These are phyloP conservation scores for Emmelina monodactyla DNA, from an alignment of 2,888 invertebrate species.

Conservation along the genomic window DNA sequence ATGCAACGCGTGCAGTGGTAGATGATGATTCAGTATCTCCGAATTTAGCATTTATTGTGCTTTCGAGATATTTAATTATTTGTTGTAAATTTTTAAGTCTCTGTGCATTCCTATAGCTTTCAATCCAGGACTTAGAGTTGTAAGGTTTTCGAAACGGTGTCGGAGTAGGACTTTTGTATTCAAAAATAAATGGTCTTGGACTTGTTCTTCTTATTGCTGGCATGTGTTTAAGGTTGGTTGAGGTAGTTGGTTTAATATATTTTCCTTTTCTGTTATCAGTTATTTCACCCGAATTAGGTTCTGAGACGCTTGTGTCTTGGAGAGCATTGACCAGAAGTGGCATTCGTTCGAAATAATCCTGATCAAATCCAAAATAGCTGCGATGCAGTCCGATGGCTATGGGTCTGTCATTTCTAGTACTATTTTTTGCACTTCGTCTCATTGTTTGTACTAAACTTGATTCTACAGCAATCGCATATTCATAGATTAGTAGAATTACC, in stretches of 20 bases:
- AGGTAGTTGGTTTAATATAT: slow-evolving; percentile 18
- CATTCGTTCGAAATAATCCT: slow-evolving; percentile 57
- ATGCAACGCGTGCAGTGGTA: slow-evolving; percentile 35
- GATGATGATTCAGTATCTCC: slow-evolving; percentile 39
- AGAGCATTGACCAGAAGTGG: slow-evolving; percentile 53
- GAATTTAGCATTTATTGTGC: slow-evolving; percentile 49
- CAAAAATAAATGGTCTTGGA: slow-evolving; percentile 59
- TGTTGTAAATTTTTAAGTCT: slow-evolving; percentile 49
- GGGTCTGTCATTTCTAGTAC: slow-evolving; percentile 28
- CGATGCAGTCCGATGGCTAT: slow-evolving; percentile 48
- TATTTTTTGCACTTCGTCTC: slow-evolving; percentile 20
- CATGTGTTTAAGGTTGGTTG: slow-evolving; percentile 21
- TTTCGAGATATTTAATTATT: slow-evolving; percentile 51
- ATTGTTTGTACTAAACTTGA: slow-evolving; percentile 46
- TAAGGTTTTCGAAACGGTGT: slow-evolving; percentile 44
- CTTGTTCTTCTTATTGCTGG: slow-evolving; percentile 40
- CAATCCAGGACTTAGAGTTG: slow-evolving; percentile 46
- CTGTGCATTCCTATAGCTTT: slow-evolving; percentile 50
- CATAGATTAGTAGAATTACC: slow-evolving; percentile 61
- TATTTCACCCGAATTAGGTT: slow-evolving; percentile 19
- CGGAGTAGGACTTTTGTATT: slow-evolving; percentile 44
- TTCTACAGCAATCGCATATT: slow-evolving; percentile 57
- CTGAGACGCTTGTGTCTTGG: slow-evolving; percentile 37
- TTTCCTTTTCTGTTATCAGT: slow-evolving; percentile 13
- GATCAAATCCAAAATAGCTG: slow-evolving; percentile 48